Evolutionary conservation across 2,797 vertebrate species (phyloP).

Genomic region (Helarctos malayanus): DNA sequence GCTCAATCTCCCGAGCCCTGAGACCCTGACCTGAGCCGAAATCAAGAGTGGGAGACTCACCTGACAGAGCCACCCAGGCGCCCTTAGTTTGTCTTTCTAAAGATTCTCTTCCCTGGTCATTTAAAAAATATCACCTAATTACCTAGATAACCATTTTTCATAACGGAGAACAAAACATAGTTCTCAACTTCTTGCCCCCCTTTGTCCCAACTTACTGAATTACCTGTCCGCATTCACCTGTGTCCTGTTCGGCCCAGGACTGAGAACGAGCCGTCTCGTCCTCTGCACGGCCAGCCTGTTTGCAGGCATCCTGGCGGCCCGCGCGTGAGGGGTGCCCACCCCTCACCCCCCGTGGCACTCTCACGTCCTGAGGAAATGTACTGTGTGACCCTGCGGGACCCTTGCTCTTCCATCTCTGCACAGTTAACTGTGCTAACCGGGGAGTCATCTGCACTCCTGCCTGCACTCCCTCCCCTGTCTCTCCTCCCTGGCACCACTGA

Average conservation of each 20-base stretch:
- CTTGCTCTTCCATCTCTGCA: neutral
- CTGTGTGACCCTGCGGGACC: neutral
- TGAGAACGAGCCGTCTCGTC: neutral
- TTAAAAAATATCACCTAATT: neutral
- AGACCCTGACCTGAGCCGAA: neutral
- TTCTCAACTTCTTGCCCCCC: neutral
- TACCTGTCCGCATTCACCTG: accelerated
- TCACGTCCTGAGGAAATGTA: neutral
- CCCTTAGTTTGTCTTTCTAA: neutral
- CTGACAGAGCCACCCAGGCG: neutral
- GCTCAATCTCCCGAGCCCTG: neutral
- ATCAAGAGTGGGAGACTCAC: neutral
- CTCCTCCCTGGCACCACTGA: neutral
- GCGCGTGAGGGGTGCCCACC: accelerated
- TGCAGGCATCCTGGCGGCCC: neutral
- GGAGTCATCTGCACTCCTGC: neutral
- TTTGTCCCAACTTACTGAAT: neutral
- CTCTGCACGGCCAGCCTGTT: accelerated
- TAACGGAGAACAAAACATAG: neutral
- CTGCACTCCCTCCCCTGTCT: neutral
- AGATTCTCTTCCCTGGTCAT: neutral
- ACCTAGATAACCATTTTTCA: neutral
- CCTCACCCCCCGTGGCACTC: too few species aligned
- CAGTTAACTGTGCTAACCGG: accelerated
- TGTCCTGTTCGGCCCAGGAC: neutral